Conservation (phyloP, 2,888 invertebrate genomes). For the Zaprionus lineosus region DNA sequence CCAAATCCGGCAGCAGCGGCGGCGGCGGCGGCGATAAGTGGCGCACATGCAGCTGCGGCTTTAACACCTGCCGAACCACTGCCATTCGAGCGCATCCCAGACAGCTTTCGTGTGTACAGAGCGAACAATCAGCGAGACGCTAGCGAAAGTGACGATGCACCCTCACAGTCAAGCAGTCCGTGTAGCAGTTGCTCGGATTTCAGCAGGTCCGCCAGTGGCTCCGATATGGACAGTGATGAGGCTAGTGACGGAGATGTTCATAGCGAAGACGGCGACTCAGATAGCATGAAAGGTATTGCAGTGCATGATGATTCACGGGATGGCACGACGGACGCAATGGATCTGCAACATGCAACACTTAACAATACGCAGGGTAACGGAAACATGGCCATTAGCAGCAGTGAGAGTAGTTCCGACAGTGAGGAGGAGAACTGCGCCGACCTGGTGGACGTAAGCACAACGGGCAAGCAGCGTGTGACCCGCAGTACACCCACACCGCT, state of each 20-base stretch:
- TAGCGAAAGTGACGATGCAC: conserved; percentile 82
- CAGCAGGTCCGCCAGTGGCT: conserved; percentile 81
- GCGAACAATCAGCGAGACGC: conserved; percentile 82
- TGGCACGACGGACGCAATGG: conserved; percentile 68
- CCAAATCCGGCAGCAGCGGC: conserved; percentile 62
- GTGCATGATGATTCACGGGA: conserved; percentile 53
- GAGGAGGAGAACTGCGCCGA: conserved; percentile 24
- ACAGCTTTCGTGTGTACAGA: conserved; percentile 85
- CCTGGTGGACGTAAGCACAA: conserved; percentile 1
- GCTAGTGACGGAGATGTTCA: conserved; percentile 80
- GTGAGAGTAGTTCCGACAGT: conserved; percentile 67
- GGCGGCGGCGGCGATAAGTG: conserved; percentile 1
- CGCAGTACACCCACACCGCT: conserved; percentile 51
- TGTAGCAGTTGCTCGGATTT: conserved; percentile 83
- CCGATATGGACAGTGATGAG: conserved; percentile 82
- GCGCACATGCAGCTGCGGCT: conserved; percentile 2
- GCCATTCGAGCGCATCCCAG: conserved; percentile 82
- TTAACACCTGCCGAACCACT: conserved; percentile 46
- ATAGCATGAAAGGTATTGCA: conserved; percentile 42
- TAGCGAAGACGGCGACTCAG: conserved; percentile 77
- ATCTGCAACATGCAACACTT: conserved; percentile 56
- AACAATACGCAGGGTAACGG: conserved; percentile 60
- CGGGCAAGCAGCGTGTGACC: conserved; percentile 43
- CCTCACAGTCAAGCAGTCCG: conserved; percentile 81
- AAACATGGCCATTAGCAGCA: conserved; percentile 73